Evolutionary conservation across 2,113 vertebrate species (phyloP), one percentile per base, ranked within the genome.

Genomic region (Megaceryle torquata): DNA sequence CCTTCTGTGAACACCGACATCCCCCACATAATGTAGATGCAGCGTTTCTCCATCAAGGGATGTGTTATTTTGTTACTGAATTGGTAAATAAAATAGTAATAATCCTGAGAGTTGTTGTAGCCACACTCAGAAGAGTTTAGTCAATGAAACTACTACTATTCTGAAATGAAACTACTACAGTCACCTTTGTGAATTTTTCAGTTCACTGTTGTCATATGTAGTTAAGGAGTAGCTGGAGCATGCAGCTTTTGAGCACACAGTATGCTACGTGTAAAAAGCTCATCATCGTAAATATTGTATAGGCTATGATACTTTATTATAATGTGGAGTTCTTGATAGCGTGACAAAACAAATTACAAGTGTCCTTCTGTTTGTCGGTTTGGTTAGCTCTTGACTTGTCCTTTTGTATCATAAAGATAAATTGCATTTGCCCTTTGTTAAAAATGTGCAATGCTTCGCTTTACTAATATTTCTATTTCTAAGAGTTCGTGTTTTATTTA

Each of bases 321-420:
- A 28, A 10, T 2, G 31, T 18, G 63, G 29, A 78, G 71, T 59
- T 80, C 43, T 77, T 63, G 74, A 26, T 87, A 86, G 75, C 5
- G 5, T 6, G 51, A 41, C 92, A 94, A 78, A 96, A 92, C 81
- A 88, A 83, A 95, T 92, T 39, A 43, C 56, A 33, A 56, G 60
- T 63, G 87, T 74, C 46, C 28, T 65, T 80, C n/a, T 0, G 1
- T 67, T 72, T 94, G 82, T 93, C 82, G 70, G 67, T 74, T 95
- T 61, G 54, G 83, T 64, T 94, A 76, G 91, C 71, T 96, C 85
- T 91, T 70, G 60, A 70, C 83, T 88, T 70, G 63, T 74, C 39
- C n/a, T 91, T 80, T 75, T 89, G 82, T 24, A 59, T 56, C 71
- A 31, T 80, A 48, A 71, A 89, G 95, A 96, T 94, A 91, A 93